phyloP scores from a whole-genome alignment of 2,888 invertebrate genomes.

The Dryadula phaetusa region DNA sequence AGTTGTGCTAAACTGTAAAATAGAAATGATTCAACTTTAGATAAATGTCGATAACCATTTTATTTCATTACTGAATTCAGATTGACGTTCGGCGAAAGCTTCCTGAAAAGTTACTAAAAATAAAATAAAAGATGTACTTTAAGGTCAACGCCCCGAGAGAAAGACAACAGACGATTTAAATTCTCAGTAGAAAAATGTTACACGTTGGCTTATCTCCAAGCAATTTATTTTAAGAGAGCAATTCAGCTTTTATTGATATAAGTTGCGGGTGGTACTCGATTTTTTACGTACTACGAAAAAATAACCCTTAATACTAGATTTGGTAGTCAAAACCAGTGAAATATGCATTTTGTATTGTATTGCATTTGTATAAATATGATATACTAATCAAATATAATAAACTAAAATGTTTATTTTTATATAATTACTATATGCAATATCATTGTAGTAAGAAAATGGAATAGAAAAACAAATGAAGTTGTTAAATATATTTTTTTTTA shows the following conservation, averaged over 20 bases:
- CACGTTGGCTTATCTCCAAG: conserved; percentile 45
- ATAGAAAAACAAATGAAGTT: no score
- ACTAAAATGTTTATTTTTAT: no score
- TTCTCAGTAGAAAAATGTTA: conserved; percentile 45
- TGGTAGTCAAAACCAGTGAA: no score
- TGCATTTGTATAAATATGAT: no score
- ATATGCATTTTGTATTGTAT: not conserved
- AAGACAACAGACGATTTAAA: conserved; percentile 42
- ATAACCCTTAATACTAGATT: no score
- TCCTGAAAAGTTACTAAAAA: conserved; percentile 22
- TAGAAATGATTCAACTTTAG: not conserved
- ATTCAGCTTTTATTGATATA: conserved; percentile 46
- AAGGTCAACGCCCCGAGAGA: conserved; percentile 39
- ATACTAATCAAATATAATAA: no score
- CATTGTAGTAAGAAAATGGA: no score
- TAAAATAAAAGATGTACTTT: conserved; percentile 12
- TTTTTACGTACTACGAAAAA: not conserved
- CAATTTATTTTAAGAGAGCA: conserved; percentile 30
- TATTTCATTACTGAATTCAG: not conserved
- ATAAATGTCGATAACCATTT: not conserved
- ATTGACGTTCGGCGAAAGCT: conserved; percentile 15
- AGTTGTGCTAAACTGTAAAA: no score
- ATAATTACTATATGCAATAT: no score
- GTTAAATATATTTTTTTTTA: no score
- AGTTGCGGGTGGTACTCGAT: not conserved